phyloP scores from a whole-genome alignment of 2,888 invertebrate genomes.

The Xylota segnis region DNA sequence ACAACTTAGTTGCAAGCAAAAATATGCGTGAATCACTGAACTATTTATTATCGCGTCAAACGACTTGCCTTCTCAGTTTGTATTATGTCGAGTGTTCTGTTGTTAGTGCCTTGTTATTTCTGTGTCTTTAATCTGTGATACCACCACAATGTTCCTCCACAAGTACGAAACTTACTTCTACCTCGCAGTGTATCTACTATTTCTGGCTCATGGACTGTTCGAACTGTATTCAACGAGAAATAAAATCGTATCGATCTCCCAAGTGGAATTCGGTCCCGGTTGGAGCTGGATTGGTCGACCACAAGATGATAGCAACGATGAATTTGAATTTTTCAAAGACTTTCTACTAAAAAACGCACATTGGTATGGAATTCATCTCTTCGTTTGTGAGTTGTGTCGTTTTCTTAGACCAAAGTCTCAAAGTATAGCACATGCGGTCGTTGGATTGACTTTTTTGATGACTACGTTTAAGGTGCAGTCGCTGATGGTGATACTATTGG shows the following conservation, averaged over 20 bases:
- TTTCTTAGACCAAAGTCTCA: conserved; percentile 76
- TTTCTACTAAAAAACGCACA: conserved; percentile 80
- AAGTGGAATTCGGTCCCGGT: conserved; percentile 80
- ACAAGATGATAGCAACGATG: conserved; percentile 82
- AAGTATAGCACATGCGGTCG: conserved; percentile 78
- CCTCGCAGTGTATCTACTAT: conserved; percentile 81
- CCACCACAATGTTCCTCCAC: conserved; percentile 51
- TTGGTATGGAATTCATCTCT: conserved; percentile 82
- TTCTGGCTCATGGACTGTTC: conserved; percentile 81
- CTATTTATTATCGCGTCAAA: conserved; percentile 18
- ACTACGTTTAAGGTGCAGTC: conserved; percentile 78
- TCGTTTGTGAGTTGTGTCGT: conserved; percentile 77
- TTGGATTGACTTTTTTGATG: conserved; percentile 79
- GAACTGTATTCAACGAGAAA: conserved; percentile 80
- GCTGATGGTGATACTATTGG: conserved; percentile 72
- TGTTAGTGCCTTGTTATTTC: conserved; percentile 4
- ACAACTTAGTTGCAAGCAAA: not conserved
- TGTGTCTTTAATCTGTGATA: conserved; percentile 24
- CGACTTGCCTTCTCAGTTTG: not conserved
- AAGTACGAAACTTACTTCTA: conserved; percentile 80
- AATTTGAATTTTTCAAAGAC: conserved; percentile 81
- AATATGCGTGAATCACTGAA: conserved; percentile 47
- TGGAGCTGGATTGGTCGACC: conserved; percentile 81
- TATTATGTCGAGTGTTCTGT: not conserved
- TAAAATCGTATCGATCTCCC: conserved; percentile 78